phyloP scores from a whole-genome alignment of 2,888 invertebrate genomes.

The Caenorhabditis panamensis region DNA sequence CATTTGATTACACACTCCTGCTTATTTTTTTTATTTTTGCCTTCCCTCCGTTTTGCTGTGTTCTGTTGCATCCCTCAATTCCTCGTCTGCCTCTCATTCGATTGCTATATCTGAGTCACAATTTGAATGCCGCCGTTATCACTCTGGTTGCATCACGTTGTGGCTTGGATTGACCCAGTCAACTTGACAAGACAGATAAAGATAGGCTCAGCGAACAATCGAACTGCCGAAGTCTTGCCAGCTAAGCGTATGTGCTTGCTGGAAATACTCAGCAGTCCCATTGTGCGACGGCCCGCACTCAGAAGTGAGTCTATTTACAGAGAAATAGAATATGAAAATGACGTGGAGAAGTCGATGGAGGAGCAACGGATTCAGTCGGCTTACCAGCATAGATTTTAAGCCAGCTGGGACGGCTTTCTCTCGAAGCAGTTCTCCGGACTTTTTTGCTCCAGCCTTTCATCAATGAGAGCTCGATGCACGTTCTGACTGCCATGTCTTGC shows the following conservation, averaged over 20 bases:
- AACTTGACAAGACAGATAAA: too few species aligned
- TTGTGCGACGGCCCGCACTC: conserved; percentile 7
- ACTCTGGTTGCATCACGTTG: conserved; percentile 16
- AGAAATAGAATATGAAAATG: conserved; percentile 6
- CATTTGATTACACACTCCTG: conserved; percentile 2
- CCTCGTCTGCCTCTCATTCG: background rate
- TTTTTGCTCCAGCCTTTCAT: background rate
- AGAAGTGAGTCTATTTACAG: background rate
- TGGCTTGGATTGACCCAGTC: conserved; percentile 1
- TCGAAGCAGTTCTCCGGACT: too few species aligned
- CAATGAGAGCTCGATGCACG: conserved; percentile 8
- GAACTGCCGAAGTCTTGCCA: conserved; percentile 39
- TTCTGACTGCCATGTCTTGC: conserved; percentile 57
- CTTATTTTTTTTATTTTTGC: background rate
- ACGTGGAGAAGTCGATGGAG: background rate
- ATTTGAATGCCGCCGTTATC: conserved; percentile 9
- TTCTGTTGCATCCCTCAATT: background rate
- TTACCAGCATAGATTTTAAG: conserved; percentile 26
- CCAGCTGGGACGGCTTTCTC: conserved; percentile 38
- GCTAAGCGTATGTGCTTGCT: conserved; percentile 5
- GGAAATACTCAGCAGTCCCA: conserved; percentile 20
- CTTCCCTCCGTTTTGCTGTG: background rate
- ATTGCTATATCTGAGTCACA: conserved; percentile 18
- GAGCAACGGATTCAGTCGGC: conserved; percentile 37
- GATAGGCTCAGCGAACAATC: conserved; percentile 3